A percentile compares a stretch with the other conserved stretches of the same genome.
Conservation (phyloP, 1,140 invertebrate species). For the Aphaenogaster floridana region DNA sequence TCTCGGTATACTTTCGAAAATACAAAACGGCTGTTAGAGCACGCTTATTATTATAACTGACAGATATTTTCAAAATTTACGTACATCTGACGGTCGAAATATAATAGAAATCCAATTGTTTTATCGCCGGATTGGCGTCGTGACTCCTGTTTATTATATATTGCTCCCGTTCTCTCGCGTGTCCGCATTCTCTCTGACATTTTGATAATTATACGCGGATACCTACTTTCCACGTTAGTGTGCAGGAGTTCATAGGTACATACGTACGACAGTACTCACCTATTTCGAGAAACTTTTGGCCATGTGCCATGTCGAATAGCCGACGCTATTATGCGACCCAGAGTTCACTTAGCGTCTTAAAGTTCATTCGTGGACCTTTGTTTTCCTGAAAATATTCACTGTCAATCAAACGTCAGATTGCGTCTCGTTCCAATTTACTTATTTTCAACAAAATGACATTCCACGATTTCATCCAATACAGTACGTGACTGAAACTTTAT, state of each 20-base stretch:
- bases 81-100: neutral
- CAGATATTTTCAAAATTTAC: neutral
- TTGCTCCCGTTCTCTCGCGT: neutral
- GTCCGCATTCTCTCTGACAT: conserved; percentile 30
- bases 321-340: conserved; percentile 73
- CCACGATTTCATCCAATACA: neutral
- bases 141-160: neutral
- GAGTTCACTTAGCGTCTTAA: conserved; percentile 60
- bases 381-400: conserved; percentile 12
- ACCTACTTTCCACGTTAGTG: conserved; percentile 41
- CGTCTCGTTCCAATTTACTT: neutral
- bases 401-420: conserved; percentile 23
- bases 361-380: conserved; percentile 10
- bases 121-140: neutral
- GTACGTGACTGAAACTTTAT: neutral
- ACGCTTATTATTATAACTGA: neutral
- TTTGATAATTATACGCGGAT: conserved; percentile 22
- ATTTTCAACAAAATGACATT: neutral
- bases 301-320: conserved; percentile 70
- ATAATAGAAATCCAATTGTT: neutral
- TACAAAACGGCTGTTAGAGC: neutral
- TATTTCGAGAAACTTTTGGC: conserved; percentile 78
- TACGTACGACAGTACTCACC: conserved; percentile 49
- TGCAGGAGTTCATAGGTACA: conserved; percentile 48
- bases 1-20: neutral